Conservation (phyloP, 2,888 invertebrate species). For the Brenthis ino region DNA sequence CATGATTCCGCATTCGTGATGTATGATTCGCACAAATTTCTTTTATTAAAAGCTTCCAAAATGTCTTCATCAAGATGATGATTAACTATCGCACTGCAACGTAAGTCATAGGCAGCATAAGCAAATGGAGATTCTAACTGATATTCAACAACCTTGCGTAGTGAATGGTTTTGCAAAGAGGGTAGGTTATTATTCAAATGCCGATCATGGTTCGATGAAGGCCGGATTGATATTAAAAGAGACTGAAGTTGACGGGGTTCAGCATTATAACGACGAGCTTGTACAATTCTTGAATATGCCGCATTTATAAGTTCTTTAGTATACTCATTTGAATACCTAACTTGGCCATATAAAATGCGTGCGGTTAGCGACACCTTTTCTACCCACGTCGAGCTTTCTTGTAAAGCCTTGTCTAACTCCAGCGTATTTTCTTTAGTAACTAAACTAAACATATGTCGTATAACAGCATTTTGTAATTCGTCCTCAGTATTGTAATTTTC, state of each 20-base stretch:
- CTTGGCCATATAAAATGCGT: conserved; percentile 50
- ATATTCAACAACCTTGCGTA: conserved; percentile 48
- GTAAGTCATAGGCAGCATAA: conserved; percentile 47
- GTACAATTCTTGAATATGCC: conserved; percentile 47
- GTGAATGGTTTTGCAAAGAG: conserved; percentile 48
- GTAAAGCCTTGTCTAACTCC: conserved; percentile 36
- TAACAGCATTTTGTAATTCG: conserved; percentile 52
- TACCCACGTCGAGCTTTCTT: conserved; percentile 45
- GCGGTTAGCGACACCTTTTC: conserved; percentile 51
- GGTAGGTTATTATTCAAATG: conserved; percentile 46
- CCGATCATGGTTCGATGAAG: conserved; percentile 32
- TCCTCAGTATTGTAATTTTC: conserved; percentile 45
- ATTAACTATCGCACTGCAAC: conserved; percentile 54
- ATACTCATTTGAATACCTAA: conserved; percentile 58
- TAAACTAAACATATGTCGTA: conserved; percentile 54
- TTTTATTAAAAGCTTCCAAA: conserved; percentile 48
- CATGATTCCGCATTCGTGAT: conserved; percentile 46
- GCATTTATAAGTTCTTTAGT: conserved; percentile 50
- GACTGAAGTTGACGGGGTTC: conserved; percentile 46
- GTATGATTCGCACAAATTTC: conserved; percentile 57
- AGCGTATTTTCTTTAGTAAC: conserved; percentile 44
- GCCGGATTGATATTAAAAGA: conserved; percentile 47
- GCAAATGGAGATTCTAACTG: conserved; percentile 49
- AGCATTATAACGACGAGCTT: conserved; percentile 40
- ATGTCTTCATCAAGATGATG: conserved; percentile 48